Percentiles rank a stretch among this genome's conserved stretches.
phyloP scores from a whole-genome alignment of 2,888 invertebrate genomes.

The Trissolcus japonicus region DNA sequence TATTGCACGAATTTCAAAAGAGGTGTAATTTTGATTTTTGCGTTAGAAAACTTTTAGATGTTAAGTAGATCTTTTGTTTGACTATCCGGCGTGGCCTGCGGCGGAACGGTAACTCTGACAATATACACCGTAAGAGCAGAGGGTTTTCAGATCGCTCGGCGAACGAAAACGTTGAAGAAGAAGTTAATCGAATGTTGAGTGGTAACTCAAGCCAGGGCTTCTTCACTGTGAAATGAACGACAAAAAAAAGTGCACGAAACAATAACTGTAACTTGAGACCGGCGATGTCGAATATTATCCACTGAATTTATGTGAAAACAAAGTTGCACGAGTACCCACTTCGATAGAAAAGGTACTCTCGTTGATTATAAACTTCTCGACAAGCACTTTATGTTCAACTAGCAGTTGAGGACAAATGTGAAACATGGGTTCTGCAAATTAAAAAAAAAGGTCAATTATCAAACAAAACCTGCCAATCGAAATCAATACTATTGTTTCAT shows the following conservation, averaged over 20 bases:
- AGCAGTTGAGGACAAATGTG: slow-evolving; percentile 1
- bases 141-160: no score
- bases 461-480: no score
- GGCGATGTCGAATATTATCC: slow-evolving; percentile 38
- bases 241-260: slow-evolving; percentile 43
- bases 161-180: slow-evolving; percentile 62
- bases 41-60: no score
- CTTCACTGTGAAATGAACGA: slow-evolving; percentile 49
- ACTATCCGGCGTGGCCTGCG: slow-evolving; percentile 63
- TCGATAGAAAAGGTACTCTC: slow-evolving; percentile 34
- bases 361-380: slow-evolving; percentile 44
- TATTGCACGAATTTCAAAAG: no score
- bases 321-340: slow-evolving; percentile 39
- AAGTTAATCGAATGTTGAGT: slow-evolving; percentile 67
- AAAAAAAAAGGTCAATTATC: slow-evolving; percentile 10
- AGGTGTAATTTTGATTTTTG: no score
- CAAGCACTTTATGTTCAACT: slow-evolving; percentile 16
- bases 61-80: slow-evolving; percentile 68
- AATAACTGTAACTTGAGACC: slow-evolving; percentile 42
- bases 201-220: slow-evolving; percentile 45
- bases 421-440: slow-evolving; percentile 14
- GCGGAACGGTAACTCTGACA: slow-evolving; percentile 65
- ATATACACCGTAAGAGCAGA: slow-evolving; percentile 59
- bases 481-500: no score
- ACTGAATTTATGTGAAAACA: slow-evolving; percentile 44